Base-by-base conservation (phyloP, 2,113 vertebrate species). In the Danio rerio region DNA sequence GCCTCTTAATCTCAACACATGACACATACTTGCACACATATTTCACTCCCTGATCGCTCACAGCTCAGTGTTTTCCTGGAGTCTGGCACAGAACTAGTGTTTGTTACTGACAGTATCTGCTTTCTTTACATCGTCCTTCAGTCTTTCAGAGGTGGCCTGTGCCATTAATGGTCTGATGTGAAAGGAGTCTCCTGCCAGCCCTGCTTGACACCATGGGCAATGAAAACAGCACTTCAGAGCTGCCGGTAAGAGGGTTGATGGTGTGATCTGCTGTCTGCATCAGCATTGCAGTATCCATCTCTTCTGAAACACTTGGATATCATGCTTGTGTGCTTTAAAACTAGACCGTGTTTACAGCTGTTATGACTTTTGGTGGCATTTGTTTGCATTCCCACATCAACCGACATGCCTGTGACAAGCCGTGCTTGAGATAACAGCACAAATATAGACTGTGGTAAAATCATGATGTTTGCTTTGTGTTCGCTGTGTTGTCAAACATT, bases 201-300 rank as follows among this genome's bases (percentile, higher is more conserved):
- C 85, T 83, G 55, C 71, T 86, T 45, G 40, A 83, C 88, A 84
- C 81, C 88, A 95, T 95, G 94, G 94, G 94, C 81, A 95, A 94
- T 87, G 93, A 94, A 86, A 93, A 31, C 92, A 94, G 93, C 91
- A 86, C 93, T 2, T 49, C 87, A 40, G 89, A 89, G 62, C 82
- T 72, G 11, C 87, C 85, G 93, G 93, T 95, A 95, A 94, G 94
- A 63, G 53, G 11, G 70, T 68, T 69, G 59, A 20, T 55, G 13
- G 7, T 52, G 49, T 69, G 59, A 84, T 52, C 71, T 88, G 31
- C n/a, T 74, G 68, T 62, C 72, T 81, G 42, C 61, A 42, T 45
- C 0, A 31, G 21, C 81, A 70, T 69, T 76, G 9, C 45, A 56
- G 55, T 55, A 49, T 81, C 62, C 0, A 4, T 75, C 40, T 45